These are phyloP conservation scores for Tetramorium simillimum DNA, from an alignment of 1,140 invertebrate species.

Conservation along the genomic window DNA sequence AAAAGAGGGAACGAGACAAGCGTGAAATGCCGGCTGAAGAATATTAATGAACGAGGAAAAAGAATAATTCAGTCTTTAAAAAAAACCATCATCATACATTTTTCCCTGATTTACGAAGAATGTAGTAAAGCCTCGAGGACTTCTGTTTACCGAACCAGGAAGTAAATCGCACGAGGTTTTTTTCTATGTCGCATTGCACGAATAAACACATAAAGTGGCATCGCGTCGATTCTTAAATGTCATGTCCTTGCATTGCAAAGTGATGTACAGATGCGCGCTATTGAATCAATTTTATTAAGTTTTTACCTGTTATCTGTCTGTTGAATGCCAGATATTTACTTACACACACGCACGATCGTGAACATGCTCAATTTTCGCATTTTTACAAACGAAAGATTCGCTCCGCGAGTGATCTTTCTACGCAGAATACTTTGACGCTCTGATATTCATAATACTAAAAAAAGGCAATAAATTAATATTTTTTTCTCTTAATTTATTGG, in stretches of 20 bases:
- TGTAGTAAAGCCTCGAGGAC: not conserved
- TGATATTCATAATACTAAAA: not conserved
- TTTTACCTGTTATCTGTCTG: slow-evolving; percentile 56
- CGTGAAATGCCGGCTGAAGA: not conserved
- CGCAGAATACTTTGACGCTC: not conserved
- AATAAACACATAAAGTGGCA: slow-evolving; percentile 61
- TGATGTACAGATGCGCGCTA: slow-evolving; percentile 63
- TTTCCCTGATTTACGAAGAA: not conserved
- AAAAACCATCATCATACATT: not conserved
- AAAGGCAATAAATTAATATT: not conserved
- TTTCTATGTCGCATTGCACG: slow-evolving; percentile 40
- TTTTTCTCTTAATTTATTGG: not conserved
- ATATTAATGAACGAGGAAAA: slow-evolving; percentile 18
- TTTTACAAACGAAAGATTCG: not conserved
- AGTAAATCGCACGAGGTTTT: not conserved
- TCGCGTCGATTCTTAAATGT: slow-evolving; percentile 59
- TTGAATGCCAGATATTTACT: slow-evolving; percentile 44
- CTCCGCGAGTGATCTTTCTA: not conserved
- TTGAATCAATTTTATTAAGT: slow-evolving; percentile 67
- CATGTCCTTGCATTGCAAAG: slow-evolving; percentile 65
- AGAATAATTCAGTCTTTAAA: not conserved
- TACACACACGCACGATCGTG: not conserved
- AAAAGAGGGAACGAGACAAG: not conserved
- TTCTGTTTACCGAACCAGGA: not conserved
- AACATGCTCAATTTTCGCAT: not conserved